Percentiles rank a stretch among this genome's conserved stretches.
Evolutionary conservation across 2,113 vertebrate genomes (phyloP).

Genomic region (Vidua chalybeata): DNA sequence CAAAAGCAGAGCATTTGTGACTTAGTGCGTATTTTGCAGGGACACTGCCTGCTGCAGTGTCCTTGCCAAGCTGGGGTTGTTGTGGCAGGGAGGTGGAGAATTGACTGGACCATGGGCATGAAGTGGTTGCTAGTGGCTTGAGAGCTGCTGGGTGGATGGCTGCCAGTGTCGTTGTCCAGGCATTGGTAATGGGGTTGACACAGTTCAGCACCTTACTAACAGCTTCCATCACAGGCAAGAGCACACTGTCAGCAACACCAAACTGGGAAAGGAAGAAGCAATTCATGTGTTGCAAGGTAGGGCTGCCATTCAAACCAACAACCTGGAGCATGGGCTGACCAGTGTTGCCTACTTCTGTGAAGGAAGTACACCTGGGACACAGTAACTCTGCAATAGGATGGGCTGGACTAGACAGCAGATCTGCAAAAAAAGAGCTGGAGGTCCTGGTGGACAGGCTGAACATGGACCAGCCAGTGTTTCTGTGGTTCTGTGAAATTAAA

Average conservation of each 20-base stretch:
- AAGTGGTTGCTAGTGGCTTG: not conserved
- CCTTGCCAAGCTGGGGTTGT: not conserved
- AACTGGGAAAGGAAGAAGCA: rapidly evolving
- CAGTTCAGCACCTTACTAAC: not conserved
- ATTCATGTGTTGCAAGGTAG: not conserved
- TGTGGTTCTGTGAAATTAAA: not conserved
- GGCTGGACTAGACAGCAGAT: not conserved
- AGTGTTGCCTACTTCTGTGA: not conserved
- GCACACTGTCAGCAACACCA: rapidly evolving
- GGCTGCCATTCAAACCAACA: not conserved
- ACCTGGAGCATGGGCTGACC: not conserved
- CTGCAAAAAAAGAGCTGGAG: not conserved
- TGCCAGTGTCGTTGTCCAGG: not conserved
- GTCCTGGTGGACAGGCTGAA: not conserved
- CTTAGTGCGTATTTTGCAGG: not conserved
- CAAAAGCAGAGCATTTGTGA: not conserved
- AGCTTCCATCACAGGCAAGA: not conserved
- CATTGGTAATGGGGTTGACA: not conserved
- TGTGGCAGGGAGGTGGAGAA: not conserved
- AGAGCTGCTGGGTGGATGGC: rapidly evolving
- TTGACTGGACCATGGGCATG: not conserved
- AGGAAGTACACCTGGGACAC: not conserved
- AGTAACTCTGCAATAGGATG: not conserved
- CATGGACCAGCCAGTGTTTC: not conserved
- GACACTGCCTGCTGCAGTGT: not conserved